Percentiles rank a stretch among this genome's conserved stretches.
phyloP scores from a whole-genome alignment of 2,113 vertebrate genomes.

The Thamnophis sirtalis region DNA sequence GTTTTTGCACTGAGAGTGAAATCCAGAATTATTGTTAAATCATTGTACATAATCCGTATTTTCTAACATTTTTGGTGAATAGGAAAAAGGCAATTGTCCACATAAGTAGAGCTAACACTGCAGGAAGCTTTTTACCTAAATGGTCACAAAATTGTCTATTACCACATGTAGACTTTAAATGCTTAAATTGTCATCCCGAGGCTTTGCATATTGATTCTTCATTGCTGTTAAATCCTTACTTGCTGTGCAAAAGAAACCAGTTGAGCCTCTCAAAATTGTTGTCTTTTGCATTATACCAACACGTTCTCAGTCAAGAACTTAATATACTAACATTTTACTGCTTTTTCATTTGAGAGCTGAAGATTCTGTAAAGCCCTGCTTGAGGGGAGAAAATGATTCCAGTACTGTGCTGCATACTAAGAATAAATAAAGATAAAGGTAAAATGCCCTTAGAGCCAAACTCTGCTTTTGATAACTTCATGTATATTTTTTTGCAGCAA shows the following conservation, averaged over 20 bases:
- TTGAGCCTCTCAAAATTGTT: slow-evolving; percentile 23
- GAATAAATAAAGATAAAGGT: not conserved
- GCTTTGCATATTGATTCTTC: slow-evolving; percentile 48
- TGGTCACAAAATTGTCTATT: slow-evolving; percentile 23
- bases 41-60: slow-evolving; percentile 7
- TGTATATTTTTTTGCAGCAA: not conserved
- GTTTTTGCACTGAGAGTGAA: not conserved
- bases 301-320: slow-evolving; percentile 15
- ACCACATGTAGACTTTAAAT: slow-evolving; percentile 37
- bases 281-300: slow-evolving; percentile 23
- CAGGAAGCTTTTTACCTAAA: slow-evolving; percentile 28
- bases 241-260: slow-evolving; percentile 30
- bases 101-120: slow-evolving; percentile 6
- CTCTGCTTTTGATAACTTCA: not conserved
- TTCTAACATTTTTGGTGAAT: slow-evolving; percentile 15
- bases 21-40: not conserved
- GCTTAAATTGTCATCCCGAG: slow-evolving; percentile 28
- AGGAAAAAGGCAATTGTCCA: slow-evolving; percentile 25
- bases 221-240: slow-evolving; percentile 42
- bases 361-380: not conserved
- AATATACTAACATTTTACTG: slow-evolving; percentile 15
- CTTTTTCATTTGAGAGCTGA: not conserved
- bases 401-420: not conserved
- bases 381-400: not conserved
- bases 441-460: not conserved